Conservation (phyloP, 2,113 vertebrate species). For the Axis porcinus region DNA sequence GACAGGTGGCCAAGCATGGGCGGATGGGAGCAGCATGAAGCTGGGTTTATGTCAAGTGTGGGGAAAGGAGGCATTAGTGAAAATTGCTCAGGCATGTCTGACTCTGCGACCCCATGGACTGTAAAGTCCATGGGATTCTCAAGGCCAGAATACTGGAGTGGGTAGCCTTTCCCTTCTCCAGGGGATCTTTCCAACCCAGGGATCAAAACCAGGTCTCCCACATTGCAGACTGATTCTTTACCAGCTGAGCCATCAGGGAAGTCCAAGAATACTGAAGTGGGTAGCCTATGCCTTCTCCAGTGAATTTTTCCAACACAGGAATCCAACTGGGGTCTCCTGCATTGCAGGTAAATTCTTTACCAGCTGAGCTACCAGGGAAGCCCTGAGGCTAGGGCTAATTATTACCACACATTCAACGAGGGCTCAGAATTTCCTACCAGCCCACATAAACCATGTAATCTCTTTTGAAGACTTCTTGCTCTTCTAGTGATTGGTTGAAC, state of each 20-base stretch:
- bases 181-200: background rate
- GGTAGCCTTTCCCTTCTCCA: background rate
- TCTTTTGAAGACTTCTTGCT: background rate
- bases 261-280: background rate
- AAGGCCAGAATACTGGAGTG: background rate
- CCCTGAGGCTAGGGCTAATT: background rate
- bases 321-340: background rate
- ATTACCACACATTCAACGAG: accelerated
- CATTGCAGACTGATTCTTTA: background rate
- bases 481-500: background rate
- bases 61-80: background rate
- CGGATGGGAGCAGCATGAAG: background rate
- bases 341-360: background rate
- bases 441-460: accelerated
- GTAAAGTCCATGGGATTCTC: background rate
- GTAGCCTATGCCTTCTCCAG: background rate
- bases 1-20: accelerated
- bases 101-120: background rate
- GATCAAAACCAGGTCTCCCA: background rate
- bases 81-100: background rate
- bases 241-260: background rate
- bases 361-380: background rate
- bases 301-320: background rate
- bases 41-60: background rate
- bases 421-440: background rate